phyloP scores from a whole-genome alignment of 1,140 invertebrate genomes.

The Nephotettix cincticeps region DNA sequence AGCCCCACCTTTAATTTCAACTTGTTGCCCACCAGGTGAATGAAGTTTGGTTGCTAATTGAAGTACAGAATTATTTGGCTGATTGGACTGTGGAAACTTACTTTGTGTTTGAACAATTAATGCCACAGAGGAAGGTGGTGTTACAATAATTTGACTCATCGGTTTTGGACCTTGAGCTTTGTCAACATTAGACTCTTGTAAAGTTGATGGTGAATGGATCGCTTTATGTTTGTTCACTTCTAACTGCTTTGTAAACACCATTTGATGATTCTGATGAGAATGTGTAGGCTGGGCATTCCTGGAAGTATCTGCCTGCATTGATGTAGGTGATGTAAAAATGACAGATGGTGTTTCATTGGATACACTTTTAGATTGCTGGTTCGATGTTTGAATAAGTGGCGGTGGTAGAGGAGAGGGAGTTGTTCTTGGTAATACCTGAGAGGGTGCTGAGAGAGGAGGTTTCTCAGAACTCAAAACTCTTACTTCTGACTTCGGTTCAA shows the following conservation, averaged over 20 bases:
- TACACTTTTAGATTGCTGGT: not conserved
- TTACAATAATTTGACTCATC: not conserved
- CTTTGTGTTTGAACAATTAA: slow-evolving; percentile 3
- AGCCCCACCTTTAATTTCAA: not conserved
- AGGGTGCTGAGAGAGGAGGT: not conserved
- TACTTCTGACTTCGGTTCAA: too few species aligned
- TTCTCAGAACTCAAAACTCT: too few species aligned
- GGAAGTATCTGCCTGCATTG: not conserved
- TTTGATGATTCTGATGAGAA: not conserved
- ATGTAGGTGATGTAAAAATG: not conserved
- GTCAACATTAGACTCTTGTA: not conserved
- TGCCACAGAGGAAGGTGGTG: not conserved
- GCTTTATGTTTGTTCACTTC: not conserved
- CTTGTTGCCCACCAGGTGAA: not conserved
- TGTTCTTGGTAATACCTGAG: not conserved
- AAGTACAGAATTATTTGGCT: not conserved
- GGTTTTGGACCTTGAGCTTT: not conserved
- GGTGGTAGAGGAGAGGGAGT: not conserved
- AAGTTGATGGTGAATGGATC: not conserved
- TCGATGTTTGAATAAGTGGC: slow-evolving; percentile 14
- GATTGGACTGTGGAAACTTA: not conserved
- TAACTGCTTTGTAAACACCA: not conserved
- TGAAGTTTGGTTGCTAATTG: not conserved
- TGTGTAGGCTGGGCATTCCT: not conserved
- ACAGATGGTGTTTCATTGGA: not conserved